Percentiles rank a stretch among this genome's conserved stretches.
Conservation (phyloP, 2,113 vertebrate genomes). For the Myiopsitta monachus region DNA sequence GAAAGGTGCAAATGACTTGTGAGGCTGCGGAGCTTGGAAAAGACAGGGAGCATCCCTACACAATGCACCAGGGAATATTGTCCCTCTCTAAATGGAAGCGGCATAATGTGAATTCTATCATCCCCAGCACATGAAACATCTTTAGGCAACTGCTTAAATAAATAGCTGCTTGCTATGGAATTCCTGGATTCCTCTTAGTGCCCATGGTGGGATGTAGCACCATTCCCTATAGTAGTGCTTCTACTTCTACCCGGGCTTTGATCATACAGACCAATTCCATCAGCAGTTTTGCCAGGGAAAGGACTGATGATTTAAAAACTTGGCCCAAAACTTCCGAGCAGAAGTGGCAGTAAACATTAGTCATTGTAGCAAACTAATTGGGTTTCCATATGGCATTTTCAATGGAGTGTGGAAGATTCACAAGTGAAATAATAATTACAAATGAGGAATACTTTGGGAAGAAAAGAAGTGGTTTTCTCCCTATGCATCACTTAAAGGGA, state of each 20-base stretch:
- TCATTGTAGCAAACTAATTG: slow-evolving; percentile 63
- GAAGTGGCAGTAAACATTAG: slow-evolving; percentile 49
- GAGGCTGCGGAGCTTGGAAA: not conserved
- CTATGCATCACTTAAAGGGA: slow-evolving; percentile 60
- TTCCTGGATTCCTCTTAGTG: not conserved
- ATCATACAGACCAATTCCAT: not conserved
- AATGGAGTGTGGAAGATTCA: slow-evolving; percentile 52
- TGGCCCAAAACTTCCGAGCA: slow-evolving; percentile 57
- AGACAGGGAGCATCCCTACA: not conserved
- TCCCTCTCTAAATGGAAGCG: not conserved
- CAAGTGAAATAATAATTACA: slow-evolving; percentile 64
- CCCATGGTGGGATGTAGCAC: not conserved
- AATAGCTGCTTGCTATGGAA: not conserved
- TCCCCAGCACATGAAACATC: not conserved
- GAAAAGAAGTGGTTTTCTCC: slow-evolving; percentile 44
- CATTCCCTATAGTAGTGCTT: not conserved
- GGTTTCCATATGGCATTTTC: slow-evolving; percentile 63
- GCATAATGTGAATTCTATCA: not conserved
- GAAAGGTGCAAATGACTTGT: not conserved
- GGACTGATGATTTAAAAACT: slow-evolving; percentile 17
- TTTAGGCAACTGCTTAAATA: not conserved
- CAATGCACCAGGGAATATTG: not conserved
- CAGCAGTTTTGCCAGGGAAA: not conserved
- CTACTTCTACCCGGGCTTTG: not conserved
- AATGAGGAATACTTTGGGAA: slow-evolving; percentile 54